Evolutionary conservation across 2,113 vertebrate genomes (phyloP).

Genomic region (Apodemus speciosus): DNA sequence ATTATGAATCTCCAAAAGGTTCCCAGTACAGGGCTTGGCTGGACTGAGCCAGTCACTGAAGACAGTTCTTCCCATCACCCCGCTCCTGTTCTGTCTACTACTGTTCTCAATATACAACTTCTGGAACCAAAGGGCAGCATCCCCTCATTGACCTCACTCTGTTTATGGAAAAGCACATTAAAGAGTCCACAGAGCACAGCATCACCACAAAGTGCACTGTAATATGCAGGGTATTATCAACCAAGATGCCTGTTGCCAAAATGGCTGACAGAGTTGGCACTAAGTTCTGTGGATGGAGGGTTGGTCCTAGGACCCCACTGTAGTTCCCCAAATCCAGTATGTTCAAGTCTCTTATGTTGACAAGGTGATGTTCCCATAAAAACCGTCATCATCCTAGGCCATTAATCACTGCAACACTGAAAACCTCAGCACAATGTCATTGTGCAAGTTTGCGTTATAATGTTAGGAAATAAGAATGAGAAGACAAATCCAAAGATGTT

Average conservation of each 20-base stretch:
- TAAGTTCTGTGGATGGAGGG: background rate
- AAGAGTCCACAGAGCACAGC: accelerated
- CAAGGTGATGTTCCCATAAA: background rate
- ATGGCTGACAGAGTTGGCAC: background rate
- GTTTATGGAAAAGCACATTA: background rate
- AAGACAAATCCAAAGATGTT: background rate
- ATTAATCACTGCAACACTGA: background rate
- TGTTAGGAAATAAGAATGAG: background rate
- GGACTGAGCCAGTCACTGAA: background rate
- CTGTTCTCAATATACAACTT: background rate
- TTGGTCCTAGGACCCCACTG: background rate
- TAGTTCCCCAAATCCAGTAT: background rate
- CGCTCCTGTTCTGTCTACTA: background rate
- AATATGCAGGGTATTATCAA: background rate
- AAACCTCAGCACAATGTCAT: background rate
- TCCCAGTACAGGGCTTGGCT: accelerated
- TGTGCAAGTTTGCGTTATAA: background rate
- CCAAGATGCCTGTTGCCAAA: background rate
- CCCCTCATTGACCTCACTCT: background rate
- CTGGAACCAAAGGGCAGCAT: background rate
- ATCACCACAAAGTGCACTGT: background rate
- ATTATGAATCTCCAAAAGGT: background rate
- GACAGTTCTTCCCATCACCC: background rate
- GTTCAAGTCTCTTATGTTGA: background rate
- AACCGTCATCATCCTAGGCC: background rate